phyloP scores from a whole-genome alignment of 2,888 invertebrate species.

The Apamea anceps region DNA sequence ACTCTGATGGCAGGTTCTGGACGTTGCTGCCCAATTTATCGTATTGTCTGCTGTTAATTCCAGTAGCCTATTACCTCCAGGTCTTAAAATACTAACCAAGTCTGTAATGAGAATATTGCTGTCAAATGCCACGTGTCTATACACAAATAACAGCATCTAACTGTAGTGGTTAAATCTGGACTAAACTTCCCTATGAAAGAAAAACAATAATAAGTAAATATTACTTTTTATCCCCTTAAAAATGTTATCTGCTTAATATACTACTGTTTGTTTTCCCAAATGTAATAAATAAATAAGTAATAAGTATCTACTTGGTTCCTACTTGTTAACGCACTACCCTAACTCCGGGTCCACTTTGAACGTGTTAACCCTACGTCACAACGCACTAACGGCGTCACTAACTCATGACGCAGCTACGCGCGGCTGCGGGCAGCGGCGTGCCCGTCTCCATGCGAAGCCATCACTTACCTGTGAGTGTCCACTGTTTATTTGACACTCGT shows the following conservation, averaged over 20 bases:
- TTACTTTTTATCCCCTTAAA: neutral
- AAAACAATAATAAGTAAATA: neutral
- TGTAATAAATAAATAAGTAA: too few species aligned
- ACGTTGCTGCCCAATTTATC: neutral
- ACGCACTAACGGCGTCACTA: slow-evolving; percentile 62
- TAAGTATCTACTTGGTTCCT: neutral
- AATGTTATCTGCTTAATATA: too few species aligned
- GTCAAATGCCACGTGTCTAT: neutral
- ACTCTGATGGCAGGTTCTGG: neutral
- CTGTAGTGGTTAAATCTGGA: neutral
- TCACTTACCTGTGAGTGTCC: slow-evolving; percentile 80
- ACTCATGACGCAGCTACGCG: slow-evolving; percentile 73
- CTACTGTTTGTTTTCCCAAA: too few species aligned
- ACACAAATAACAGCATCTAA: neutral
- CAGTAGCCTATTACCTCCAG: neutral
- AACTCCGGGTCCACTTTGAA: slow-evolving; percentile 46
- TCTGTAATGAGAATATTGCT: neutral
- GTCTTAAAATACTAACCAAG: neutral
- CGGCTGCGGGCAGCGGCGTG: slow-evolving; percentile 69
- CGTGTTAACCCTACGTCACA: slow-evolving; percentile 36
- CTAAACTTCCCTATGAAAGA: neutral
- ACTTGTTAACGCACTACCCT: neutral
- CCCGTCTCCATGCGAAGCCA: slow-evolving; percentile 77
- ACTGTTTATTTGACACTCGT: slow-evolving; percentile 38
- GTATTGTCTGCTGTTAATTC: neutral